Evolutionary conservation across 2,797 vertebrate genomes (phyloP).

Genomic region (Salarias fasciatus): DNA sequence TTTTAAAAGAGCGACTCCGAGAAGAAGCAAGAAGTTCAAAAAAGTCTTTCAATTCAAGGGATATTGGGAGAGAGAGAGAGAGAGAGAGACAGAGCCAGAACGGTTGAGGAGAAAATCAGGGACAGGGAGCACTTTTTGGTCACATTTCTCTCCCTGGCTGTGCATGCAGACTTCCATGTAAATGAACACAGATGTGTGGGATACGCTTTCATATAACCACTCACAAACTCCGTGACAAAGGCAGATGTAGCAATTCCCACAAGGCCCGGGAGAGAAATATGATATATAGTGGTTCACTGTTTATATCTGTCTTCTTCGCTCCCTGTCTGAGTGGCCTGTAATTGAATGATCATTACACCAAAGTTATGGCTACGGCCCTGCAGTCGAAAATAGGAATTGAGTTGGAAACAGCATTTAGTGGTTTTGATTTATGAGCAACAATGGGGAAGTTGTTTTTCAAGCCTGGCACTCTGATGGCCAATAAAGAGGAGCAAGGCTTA

Average conservation of each 20-base stretch:
- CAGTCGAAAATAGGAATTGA: constrained; percentile 60
- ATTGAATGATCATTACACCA: constrained; percentile 77
- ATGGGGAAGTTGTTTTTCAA: constrained; percentile 64
- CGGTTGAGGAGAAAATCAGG: constrained; percentile 10
- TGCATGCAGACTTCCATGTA: constrained; percentile 21
- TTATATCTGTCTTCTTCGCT: constrained; percentile 52
- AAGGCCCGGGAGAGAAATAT: constrained; percentile 48
- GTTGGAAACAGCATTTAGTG: constrained; percentile 73
- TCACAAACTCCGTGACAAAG: constrained; percentile 45
- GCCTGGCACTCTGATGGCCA: constrained; percentile 67
- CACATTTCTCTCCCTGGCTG: constrained; percentile 9
- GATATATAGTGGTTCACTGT: constrained; percentile 53
- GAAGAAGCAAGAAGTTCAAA: constrained; percentile 56
- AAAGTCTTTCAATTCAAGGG: constrained; percentile 43
- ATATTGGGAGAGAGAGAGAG: background rate
- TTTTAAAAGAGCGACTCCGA: constrained; percentile 42
- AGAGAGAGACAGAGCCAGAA: constrained; percentile 1
- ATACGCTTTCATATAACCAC: constrained; percentile 25
- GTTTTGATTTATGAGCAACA: constrained; percentile 80
- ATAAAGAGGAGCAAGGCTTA: constrained; percentile 76
- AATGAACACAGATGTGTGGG: constrained; percentile 32
- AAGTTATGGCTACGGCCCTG: constrained; percentile 62
- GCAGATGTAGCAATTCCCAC: constrained; percentile 52
- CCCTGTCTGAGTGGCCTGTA: constrained; percentile 65
- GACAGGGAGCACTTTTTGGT: constrained; percentile 14